Base-by-base conservation (phyloP, 2,113 vertebrate species). In the Octodon degus region DNA sequence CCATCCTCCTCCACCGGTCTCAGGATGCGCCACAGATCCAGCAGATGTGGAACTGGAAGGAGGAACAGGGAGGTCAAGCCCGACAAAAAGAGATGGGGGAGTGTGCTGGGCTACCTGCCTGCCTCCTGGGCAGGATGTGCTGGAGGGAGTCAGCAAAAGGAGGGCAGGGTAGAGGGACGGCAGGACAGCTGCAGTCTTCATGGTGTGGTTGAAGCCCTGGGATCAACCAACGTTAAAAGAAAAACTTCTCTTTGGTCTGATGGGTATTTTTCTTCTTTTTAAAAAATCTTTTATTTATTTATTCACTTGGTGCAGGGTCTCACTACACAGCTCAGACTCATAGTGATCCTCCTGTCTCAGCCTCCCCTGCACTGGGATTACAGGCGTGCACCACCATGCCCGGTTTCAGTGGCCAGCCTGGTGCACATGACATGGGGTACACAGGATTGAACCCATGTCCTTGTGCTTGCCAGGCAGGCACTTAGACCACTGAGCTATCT, bases 1-100 rank as follows among this genome's bases (percentile, higher is more conserved):
- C 95, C 94, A 68, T 96, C 34, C 11, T 43, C 53, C 0, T 14
- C n/a, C 50, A 95, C 72, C 47, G 97, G 86, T 30, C 95, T 90
- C 96, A 99, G 98, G 74, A 98, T 93, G 89, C 98, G 97, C 99
- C 99, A 99, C 17, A 99, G 97, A 85, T 98, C 98, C 94, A 98
- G 84, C 91, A 85, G 80, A 30, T 74, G 3, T 1, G 96, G 97
- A 74, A 72, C 97, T 98, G 76, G 58, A 89, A 86, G 58, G 67
- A 93, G 86, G 6, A 92, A 76, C 79, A 79, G 8, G 7, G n/a
- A 91, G 13, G 30, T 91, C 34, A 90, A 62, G 5, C 27, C 25
- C 40, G 37, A 76, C 1, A 63, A 17, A 27, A 88, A 34, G 7
- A 65, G 30, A 43, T 0, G 11, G 37, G 20, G 60, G 27, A 55